A percentile compares a stretch with the other conserved stretches of the same genome.
These are phyloP conservation scores for Dynastes maya DNA, from an alignment of 2,888 invertebrate species.

Conservation along the genomic window DNA sequence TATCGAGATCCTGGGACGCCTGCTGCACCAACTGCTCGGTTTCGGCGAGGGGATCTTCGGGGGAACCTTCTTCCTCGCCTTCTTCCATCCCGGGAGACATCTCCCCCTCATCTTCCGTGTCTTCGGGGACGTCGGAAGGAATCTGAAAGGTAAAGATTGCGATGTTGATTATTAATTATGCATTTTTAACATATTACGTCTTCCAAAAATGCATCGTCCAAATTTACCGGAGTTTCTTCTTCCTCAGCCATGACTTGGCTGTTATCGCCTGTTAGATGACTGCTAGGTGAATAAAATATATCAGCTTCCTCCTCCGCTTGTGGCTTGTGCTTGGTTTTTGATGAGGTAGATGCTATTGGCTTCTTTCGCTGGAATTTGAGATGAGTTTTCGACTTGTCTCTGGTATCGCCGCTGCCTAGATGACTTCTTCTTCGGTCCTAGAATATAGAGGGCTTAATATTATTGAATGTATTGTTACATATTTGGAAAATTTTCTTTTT, in stretches of 20 bases:
- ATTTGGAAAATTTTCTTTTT: no score
- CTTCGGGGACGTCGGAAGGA: constrained; percentile 13
- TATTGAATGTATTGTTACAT: no score
- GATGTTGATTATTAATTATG: not conserved
- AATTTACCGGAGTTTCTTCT: constrained; percentile 29
- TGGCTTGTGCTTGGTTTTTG: constrained; percentile 43
- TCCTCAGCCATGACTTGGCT: constrained; percentile 50
- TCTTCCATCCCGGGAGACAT: not conserved
- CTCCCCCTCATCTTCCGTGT: constrained; percentile 28
- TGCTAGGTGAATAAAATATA: constrained; percentile 60
- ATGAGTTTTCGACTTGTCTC: constrained; percentile 24
- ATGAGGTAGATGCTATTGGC: not conserved
- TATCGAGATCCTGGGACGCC: constrained; percentile 62
- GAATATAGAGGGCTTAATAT: not conserved
- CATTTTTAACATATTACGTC: no score
- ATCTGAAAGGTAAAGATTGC: not conserved
- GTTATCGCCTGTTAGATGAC: constrained; percentile 49
- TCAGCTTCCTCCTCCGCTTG: constrained; percentile 56
- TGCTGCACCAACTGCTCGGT: constrained; percentile 65
- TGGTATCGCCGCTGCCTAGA: constrained; percentile 45
- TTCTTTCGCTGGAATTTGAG: constrained; percentile 6
- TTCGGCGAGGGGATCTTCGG: constrained; percentile 62
- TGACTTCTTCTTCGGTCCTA: constrained; percentile 35
- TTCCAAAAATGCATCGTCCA: not conserved
- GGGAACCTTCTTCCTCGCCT: not conserved